Percentiles rank a stretch among this genome's conserved stretches.
phyloP scores from a whole-genome alignment of 2,113 vertebrate species.

The Macquaria ambigua region DNA sequence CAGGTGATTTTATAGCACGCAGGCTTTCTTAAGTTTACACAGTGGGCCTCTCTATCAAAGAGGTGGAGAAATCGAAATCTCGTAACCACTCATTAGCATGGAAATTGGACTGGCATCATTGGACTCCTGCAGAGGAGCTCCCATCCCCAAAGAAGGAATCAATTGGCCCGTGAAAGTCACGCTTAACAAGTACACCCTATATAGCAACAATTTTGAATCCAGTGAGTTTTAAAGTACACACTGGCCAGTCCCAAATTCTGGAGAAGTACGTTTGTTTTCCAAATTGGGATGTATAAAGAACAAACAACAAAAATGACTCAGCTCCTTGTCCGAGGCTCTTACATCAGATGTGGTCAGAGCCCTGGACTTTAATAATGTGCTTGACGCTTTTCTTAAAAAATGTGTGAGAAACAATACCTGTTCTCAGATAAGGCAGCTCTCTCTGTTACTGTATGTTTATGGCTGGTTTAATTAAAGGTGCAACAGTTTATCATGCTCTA shows the following conservation, averaged over 20 bases:
- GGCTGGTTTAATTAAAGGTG: slow-evolving; percentile 50
- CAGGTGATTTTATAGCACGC: slow-evolving; percentile 23
- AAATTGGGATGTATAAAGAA: not conserved
- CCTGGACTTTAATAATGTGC: slow-evolving; percentile 5
- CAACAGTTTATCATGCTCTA: not conserved
- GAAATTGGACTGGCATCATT: not conserved
- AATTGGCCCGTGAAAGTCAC: not conserved
- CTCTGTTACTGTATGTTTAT: not conserved
- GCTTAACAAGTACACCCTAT: not conserved
- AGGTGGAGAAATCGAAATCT: not conserved
- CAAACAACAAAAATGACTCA: slow-evolving; percentile 6
- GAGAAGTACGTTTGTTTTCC: not conserved
- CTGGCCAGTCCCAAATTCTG: not conserved
- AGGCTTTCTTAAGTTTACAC: not conserved
- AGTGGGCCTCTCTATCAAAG: not conserved
- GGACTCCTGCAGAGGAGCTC: not conserved
- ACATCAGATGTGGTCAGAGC: not conserved
- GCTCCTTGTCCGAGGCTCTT: not conserved
- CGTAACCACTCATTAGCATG: not conserved
- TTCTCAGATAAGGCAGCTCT: slow-evolving; percentile 13
- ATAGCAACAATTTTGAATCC: not conserved
- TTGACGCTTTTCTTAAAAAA: not conserved
- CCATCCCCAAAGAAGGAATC: not conserved
- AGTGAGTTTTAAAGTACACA: not conserved
- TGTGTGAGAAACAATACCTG: slow-evolving; percentile 26